Evolutionary conservation across 2,113 vertebrate genomes (phyloP).

Genomic region (Penelope pileata): DNA sequence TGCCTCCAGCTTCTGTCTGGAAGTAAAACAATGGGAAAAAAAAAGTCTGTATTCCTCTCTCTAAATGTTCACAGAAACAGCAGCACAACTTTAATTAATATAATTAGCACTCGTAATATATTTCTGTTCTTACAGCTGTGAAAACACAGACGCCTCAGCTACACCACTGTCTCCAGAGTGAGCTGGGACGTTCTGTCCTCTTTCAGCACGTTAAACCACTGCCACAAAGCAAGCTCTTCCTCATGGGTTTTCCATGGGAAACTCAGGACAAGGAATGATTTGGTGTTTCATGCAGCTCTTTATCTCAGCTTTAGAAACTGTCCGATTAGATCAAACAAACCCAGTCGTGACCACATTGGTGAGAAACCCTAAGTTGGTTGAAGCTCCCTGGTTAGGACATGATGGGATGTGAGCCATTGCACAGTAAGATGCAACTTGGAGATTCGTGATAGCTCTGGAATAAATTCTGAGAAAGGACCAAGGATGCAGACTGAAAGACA

Average conservation of each 20-base stretch:
- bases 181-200: neutral
- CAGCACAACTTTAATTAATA: constrained; percentile 49
- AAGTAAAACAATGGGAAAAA: constrained; percentile 29
- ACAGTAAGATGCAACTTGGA: neutral
- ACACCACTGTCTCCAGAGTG: neutral
- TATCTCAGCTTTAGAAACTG: neutral
- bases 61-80: constrained; percentile 10
- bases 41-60: constrained; percentile 35
- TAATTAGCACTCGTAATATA: constrained; percentile 38
- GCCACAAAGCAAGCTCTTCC: neutral
- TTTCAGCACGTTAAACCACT: neutral
- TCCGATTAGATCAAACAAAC: neutral
- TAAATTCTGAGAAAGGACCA: neutral
- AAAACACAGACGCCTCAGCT: neutral
- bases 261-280: rapidly evolving
- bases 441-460: neutral
- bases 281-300: neutral
- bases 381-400: neutral
- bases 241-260: neutral
- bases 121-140: constrained; percentile 54
- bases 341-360: rapidly evolving
- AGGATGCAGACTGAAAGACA: neutral
- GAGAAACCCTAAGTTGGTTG: neutral
- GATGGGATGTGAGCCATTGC: neutral
- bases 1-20: neutral